Conservation (phyloP, 2,797 vertebrate species). For the Erethizon dorsatum region DNA sequence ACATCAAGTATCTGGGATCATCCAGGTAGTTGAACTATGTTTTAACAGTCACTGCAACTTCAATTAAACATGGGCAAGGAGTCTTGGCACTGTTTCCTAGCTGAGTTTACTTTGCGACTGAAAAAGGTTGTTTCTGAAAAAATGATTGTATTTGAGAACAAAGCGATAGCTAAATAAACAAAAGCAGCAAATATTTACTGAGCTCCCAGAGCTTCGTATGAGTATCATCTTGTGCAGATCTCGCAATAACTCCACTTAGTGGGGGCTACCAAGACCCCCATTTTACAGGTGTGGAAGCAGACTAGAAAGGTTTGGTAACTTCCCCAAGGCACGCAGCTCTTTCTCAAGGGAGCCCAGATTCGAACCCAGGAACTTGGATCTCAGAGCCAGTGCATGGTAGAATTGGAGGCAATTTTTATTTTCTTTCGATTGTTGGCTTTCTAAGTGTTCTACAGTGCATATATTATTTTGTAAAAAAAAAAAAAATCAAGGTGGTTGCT, state of each 20-base stretch:
- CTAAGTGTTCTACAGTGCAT: neutral
- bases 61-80: neutral
- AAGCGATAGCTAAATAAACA: conserved; percentile 55
- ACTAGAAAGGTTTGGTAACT: conserved; percentile 29
- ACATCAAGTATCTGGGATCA: conserved; percentile 54
- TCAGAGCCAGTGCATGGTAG: neutral
- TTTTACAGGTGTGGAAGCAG: neutral
- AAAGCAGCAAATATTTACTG: conserved; percentile 33
- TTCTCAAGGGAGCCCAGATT: neutral
- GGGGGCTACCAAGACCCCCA: no score
- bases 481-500: neutral
- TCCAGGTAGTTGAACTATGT: conserved; percentile 41
- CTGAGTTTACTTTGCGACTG: conserved; percentile 62
- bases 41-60: conserved; percentile 57
- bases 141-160: neutral
- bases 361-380: neutral
- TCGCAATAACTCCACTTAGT: neutral
- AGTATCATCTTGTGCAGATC: neutral
- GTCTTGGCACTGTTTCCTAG: conserved; percentile 34
- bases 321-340: neutral
- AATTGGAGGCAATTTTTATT: neutral
- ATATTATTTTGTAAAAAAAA: neutral
- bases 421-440: conserved; percentile 37
- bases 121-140: conserved; percentile 67
- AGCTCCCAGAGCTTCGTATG: neutral